phyloP scores from a whole-genome alignment of 2,797 vertebrate species.

The Psittacula echo region DNA sequence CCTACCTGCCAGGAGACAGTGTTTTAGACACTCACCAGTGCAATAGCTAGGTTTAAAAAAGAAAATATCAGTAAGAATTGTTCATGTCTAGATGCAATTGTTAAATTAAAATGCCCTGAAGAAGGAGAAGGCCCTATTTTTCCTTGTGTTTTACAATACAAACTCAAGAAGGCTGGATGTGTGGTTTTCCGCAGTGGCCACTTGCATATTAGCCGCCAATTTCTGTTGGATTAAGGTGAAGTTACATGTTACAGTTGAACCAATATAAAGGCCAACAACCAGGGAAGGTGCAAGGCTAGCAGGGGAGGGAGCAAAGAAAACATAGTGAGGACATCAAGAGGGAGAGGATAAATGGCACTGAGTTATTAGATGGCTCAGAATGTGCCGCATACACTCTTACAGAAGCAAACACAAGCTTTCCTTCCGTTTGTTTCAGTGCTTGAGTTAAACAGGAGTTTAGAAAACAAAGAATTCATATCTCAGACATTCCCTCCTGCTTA shows the following conservation, averaged over 20 bases:
- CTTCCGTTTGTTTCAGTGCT: not conserved
- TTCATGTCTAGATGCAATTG: not conserved
- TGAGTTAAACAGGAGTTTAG: not conserved
- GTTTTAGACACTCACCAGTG: not conserved
- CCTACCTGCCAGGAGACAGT: not conserved
- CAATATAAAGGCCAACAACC: not conserved
- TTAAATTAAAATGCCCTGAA: not conserved
- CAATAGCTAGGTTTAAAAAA: not conserved
- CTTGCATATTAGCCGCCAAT: not conserved
- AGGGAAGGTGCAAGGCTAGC: not conserved
- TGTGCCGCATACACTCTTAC: accelerated
- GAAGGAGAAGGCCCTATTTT: not conserved
- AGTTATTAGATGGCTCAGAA: not conserved
- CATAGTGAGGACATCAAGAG: not conserved
- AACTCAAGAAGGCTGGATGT: not conserved
- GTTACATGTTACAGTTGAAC: not conserved
- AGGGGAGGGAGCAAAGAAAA: not conserved
- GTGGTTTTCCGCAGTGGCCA: not conserved
- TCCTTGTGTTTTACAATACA: not conserved
- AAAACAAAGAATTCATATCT: not conserved
- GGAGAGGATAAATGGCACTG: not conserved
- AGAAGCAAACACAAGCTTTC: not conserved
- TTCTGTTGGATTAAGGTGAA: not conserved
- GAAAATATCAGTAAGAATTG: not conserved
- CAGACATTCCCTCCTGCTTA: not conserved